Percentiles rank a stretch among this genome's conserved stretches.
Conservation (phyloP, 1,140 invertebrate species). For the Stenopsyche tienmushanensis region DNA sequence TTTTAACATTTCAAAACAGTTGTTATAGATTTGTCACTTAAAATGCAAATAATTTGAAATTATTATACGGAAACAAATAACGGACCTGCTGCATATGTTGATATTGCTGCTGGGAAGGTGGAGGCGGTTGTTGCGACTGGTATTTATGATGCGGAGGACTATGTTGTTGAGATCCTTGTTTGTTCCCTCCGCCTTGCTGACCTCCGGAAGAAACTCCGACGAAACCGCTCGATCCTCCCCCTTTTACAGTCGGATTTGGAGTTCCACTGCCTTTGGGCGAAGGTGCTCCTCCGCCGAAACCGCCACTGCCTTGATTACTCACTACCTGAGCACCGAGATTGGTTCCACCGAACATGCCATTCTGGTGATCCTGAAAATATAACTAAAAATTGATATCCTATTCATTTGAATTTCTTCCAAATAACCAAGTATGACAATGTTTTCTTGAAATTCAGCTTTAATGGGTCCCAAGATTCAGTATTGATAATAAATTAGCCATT, state of each 20-base stretch:
- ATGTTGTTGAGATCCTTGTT: slow-evolving; percentile 40
- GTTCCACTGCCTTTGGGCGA: slow-evolving; percentile 21
- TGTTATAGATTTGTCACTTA: no score
- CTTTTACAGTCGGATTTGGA: slow-evolving; percentile 2
- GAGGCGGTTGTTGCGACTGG: slow-evolving; percentile 42
- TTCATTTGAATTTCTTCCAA: no score
- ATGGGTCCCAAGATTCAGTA: no score
- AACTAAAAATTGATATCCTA: no score
- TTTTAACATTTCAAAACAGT: no score
- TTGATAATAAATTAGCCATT: no score
- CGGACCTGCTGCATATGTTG: slow-evolving; percentile 43
- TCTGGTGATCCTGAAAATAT: slow-evolving; percentile 34
- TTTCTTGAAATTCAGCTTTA: no score
- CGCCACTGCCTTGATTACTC: slow-evolving; percentile 1
- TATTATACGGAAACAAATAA: slow-evolving; percentile 6
- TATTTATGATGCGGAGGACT: slow-evolving; percentile 55
- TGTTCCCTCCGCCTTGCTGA: neutral
- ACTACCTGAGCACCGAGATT: slow-evolving; percentile 5
- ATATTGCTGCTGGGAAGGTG: slow-evolving; percentile 42
- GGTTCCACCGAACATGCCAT: slow-evolving; percentile 34
- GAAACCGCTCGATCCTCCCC: slow-evolving; percentile 1
- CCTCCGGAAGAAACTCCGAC: neutral
- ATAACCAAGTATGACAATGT: no score
- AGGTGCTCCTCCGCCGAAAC: slow-evolving; percentile 20
- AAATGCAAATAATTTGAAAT: no score